These are phyloP conservation scores for Echeneis naucrates DNA, from an alignment of 2,797 vertebrate genomes.

Conservation along the genomic window DNA sequence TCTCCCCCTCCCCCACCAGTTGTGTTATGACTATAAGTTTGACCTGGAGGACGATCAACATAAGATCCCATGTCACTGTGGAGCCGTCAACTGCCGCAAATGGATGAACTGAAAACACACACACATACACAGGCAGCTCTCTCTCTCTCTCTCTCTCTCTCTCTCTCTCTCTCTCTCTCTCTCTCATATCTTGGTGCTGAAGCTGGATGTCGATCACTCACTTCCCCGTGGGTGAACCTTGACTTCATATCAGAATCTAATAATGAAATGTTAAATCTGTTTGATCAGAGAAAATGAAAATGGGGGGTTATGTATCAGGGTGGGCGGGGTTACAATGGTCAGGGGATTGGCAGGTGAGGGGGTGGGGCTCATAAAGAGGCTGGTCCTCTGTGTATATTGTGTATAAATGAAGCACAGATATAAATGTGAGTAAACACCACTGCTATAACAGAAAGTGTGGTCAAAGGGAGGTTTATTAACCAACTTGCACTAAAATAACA, in stretches of 20 bases:
- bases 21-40: conserved; percentile 98
- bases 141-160: conserved; percentile 1
- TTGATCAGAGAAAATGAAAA: conserved; percentile 22
- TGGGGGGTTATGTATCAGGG: not conserved
- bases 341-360: conserved; percentile 73
- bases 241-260: conserved; percentile 42
- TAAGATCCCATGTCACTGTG: conserved; percentile 99
- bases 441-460: conserved; percentile 95
- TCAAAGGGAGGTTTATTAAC: conserved; percentile 86
- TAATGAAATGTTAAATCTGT: conserved; percentile 23
- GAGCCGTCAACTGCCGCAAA: conserved; percentile 97
- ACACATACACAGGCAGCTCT: conserved; percentile 15
- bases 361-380: conserved; percentile 89
- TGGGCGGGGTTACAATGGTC: conserved; percentile 15
- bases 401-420: conserved; percentile 60
- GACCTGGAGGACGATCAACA: conserved; percentile 99
- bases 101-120: conserved; percentile 93
- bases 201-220: conserved; percentile 17
- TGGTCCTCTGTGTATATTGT: conserved; percentile 89
- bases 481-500: conserved; percentile 92
- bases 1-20: conserved; percentile 76
- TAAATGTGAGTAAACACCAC: conserved; percentile 89
- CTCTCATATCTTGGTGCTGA: conserved; percentile 41
- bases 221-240: conserved; percentile 34
- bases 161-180: conserved; percentile 22